phyloP scores from a whole-genome alignment of 2,888 invertebrate genomes.

The Hypena proboscidalis region DNA sequence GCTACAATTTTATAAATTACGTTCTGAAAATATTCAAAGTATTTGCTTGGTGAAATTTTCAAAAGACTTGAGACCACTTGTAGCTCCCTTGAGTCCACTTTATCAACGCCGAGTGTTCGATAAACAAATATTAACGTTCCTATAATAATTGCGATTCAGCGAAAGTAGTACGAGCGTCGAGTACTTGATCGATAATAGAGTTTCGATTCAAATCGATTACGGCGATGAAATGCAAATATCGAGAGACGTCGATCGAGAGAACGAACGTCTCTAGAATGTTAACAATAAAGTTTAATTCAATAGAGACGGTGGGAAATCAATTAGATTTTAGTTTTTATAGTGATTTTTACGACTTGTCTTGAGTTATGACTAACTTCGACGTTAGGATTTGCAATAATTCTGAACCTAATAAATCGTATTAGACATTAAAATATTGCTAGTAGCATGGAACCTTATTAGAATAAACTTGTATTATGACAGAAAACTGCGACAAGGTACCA shows the following conservation, averaged over 20 bases:
- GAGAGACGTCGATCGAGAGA: slow-evolving; percentile 21
- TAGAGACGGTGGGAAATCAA: slow-evolving; percentile 16
- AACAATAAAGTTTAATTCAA: slow-evolving; percentile 34
- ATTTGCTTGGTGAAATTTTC: too few species aligned
- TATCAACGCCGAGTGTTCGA: slow-evolving; percentile 16
- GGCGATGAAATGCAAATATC: slow-evolving; percentile 53
- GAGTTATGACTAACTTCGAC: slow-evolving; percentile 3
- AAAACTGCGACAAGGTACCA: too few species aligned
- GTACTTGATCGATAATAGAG: slow-evolving; percentile 41
- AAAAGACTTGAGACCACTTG: slow-evolving; percentile 10
- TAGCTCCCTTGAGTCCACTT: slow-evolving; percentile 5
- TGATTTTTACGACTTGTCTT: slow-evolving; percentile 6
- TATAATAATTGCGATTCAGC: slow-evolving; percentile 31
- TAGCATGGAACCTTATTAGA: too few species aligned
- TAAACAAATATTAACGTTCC: slow-evolving; percentile 34
- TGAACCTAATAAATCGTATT: slow-evolving; percentile 1
- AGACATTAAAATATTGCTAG: too few species aligned
- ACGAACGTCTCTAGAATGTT: slow-evolving; percentile 42
- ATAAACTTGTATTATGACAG: too few species aligned
- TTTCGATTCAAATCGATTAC: slow-evolving; percentile 45
- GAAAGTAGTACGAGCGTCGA: slow-evolving; percentile 38
- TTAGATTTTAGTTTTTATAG: slow-evolving; percentile 12
- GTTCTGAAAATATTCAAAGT: too few species aligned
- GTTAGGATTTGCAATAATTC: not conserved
- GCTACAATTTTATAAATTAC: not conserved